These are phyloP conservation scores for Megalurothrips usitatus DNA, from an alignment of 2,888 invertebrate species.

Conservation along the genomic window DNA sequence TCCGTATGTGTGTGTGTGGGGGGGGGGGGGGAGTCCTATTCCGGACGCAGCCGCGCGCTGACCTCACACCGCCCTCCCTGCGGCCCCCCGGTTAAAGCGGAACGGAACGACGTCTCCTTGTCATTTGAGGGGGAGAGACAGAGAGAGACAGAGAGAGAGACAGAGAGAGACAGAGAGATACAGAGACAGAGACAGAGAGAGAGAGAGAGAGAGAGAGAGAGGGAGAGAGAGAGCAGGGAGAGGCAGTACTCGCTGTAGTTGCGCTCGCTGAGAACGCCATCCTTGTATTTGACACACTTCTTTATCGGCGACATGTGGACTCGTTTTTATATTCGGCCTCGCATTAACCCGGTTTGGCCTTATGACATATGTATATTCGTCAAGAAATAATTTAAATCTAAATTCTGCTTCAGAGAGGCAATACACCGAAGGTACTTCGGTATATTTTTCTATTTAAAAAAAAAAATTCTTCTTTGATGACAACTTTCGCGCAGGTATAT, in stretches of 20 bases:
- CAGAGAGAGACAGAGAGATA: background rate
- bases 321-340: too few relatives aligned
- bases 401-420: too few relatives aligned
- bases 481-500: too few relatives aligned
- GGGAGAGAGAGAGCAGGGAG: background rate
- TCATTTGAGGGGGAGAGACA: background rate
- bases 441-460: too few relatives aligned
- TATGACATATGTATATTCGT: too few relatives aligned
- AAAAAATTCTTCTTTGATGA: too few relatives aligned
- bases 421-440: too few relatives aligned
- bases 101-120: background rate
- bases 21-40: background rate
- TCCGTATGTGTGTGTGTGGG: too few relatives aligned
- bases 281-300: background rate
- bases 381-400: too few relatives aligned
- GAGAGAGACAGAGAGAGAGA: background rate
- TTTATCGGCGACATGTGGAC: too few relatives aligned
- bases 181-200: background rate
- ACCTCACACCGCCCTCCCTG: background rate
- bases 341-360: too few relatives aligned
- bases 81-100: background rate
- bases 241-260: background rate
- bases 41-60: background rate
- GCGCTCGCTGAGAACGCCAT: background rate
- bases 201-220: background rate